Evolutionary conservation across 92 coral and sea anemone genomes (phyloP), one percentile per base, ranked within the genome.

Genomic region (Epizoanthus illoricatus): DNA sequence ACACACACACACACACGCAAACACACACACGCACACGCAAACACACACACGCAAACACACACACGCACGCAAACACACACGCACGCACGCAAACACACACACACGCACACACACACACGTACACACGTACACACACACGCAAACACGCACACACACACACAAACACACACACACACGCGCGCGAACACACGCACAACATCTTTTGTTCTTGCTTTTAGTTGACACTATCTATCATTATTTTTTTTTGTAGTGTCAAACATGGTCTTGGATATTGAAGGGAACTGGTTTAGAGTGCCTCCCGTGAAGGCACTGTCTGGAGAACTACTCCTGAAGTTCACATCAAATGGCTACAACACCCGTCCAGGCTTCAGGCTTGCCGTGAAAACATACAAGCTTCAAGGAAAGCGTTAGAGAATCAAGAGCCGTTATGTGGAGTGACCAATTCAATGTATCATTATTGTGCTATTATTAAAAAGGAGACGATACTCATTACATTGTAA

Each of bases 361-460:
- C 20, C 58, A 5, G 97, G 97, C 15, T 93, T 93, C 84, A 88
- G 81, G 80, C 81, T 84, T 60, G 66, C 80, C 2, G 88, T 89
- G 8, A 89, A 75, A 81, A 81, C 92, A 33, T 93, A 86, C 58
- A 80, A 71, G 73, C 36, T 78, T 13, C 52, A 41, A 21, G 82
- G 82, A 43, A 78, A 78, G 59, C 82, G 82, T 19, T 62, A 63
- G 62, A 62, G 33, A 63, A 21, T 18, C 6, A 24, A 47, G n/a
- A 7, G 36, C 70, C 39, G 70, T 65, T 65, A 39, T 65, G 70
- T 7, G 70, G 39, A 70, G 10, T 42, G 5, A 55, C 33, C 42
- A 56, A 74, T 42, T 13, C 13, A 49, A 33, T 55, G 80, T 12
- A 17, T 54, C 20, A 16, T 40, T 7, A 28, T 28, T 57, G 58